Evolutionary conservation across 2,888 invertebrate genomes (phyloP), one percentile per base, ranked within the genome.

Genomic region (Hylaea fasciaria): DNA sequence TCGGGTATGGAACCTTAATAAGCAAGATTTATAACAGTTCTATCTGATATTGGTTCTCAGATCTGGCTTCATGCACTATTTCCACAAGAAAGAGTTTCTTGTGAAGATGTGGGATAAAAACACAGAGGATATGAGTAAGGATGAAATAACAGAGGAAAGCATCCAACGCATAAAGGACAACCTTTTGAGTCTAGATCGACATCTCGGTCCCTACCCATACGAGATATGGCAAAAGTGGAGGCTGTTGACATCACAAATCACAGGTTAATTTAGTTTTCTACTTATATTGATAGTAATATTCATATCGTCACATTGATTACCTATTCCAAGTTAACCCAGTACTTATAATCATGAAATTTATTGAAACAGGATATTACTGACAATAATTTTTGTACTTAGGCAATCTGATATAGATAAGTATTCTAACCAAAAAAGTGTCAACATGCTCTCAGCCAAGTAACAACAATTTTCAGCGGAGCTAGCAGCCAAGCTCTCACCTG

Each of bases 201-300:
- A 94, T 83, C 91, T 99, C 49, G 99, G 96, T 12, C 95, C 97
- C 0, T 99, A 99, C 87, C 98, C 99, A 0, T 98, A 96, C 86
- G 96, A 98, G 65, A 95, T 95, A 70, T 96, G 95, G 91, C 94
- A 95, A 61, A 96, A 96, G 74, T 99, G 99, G 99, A 95, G 95
- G 66, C 92, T 94, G 35, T 92, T 97, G 48, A 94, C 96, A 14
- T 94, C 94, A 66, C 93, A 95, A 80, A 93, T 97, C 37, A 93
- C 94, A 74, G 94, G 94, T 93, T 87, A 77, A 32, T 32, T 32
- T 9, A 28, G 1, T 10, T 9, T 32, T 32, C 9, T 5, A 22
- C 5, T 3, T 2, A 22, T 22, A 22, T 22, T 3, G n/a, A n/a
- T n/a, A n/a, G n/a, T 9, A 32, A 7, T 10, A 7, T 32, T 32